Base-by-base conservation (phyloP, 2,888 invertebrate genomes). In the Eupithecia subfuscata region DNA sequence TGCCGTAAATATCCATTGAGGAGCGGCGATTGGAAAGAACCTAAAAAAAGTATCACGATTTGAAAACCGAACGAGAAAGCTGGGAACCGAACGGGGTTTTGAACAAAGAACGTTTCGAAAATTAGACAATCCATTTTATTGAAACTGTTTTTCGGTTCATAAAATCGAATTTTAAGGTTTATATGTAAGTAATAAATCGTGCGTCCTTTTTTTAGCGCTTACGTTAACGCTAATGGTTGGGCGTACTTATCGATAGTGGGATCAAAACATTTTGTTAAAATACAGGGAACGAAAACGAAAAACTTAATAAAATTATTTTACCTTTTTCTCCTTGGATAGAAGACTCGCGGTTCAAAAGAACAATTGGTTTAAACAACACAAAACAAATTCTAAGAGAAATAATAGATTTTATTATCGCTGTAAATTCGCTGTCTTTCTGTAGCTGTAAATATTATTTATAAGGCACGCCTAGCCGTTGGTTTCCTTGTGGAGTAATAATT, bases 1-100 rank as follows among this genome's bases (percentile, higher is more conserved):
- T 94, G 91, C 86, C 92, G 92, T 93, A 92, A 92, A 91, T 91
- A 89, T 90, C 76, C 92, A 93, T 92, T 92, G 89, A 91, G 88
- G 83, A 83, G 80, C 85, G 85, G 77, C 82, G 86, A 87, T 81
- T 83, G 84, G 86, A 84, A 85, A 84, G 83, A 87, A 83, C 68
- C 52, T 71, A 71, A 74, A 74, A 74, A 74, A 75, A 68, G 65
- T 70, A 48, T 65, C 22, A 72, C 52, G 67, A 37, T 67, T 25
- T 70, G 43, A 43, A 60, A 63, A 40, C 16, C 40, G 67, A 67
- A 43, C 68, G 68, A 68, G 68, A 68, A 45, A 68, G 43, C 68
- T 68, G 68, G 68, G 68, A 68, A 25, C 43, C 11, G 43, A 40
- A 12, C 64, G 64, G 9, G 18, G 18, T 64, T 37, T 67, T 25